Conservation (phyloP, 2,797 vertebrate genomes). For the Enteromius anoplus region DNA sequence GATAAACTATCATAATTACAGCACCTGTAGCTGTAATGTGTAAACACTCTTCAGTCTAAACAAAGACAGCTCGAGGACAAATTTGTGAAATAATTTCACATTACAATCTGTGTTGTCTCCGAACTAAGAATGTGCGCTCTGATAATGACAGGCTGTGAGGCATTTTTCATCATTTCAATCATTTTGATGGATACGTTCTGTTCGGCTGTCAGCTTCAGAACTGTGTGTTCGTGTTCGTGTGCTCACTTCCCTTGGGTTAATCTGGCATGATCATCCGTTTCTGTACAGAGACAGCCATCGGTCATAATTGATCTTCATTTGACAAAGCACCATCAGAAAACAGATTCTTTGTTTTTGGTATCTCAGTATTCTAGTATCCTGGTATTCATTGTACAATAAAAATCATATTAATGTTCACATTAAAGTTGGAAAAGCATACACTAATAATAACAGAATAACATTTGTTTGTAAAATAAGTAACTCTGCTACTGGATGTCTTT, state of each 20-base stretch:
- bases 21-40: background rate
- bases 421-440: background rate
- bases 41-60: conserved; percentile 20
- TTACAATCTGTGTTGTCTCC: conserved; percentile 11
- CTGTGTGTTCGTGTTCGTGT: conserved; percentile 24
- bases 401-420: background rate
- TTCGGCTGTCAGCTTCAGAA: conserved; percentile 3
- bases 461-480: background rate
- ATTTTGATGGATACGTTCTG: conserved; percentile 25
- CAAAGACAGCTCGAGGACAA: background rate
- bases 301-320: conserved; percentile 12
- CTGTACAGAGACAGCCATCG: conserved; percentile 1
- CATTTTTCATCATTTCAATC: conserved; percentile 39
- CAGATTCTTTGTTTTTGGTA: background rate
- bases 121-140: background rate
- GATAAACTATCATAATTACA: background rate
- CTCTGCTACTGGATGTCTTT: background rate
- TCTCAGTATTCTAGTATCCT: background rate
- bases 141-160: conserved; percentile 25
- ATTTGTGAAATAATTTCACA: background rate
- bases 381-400: background rate
- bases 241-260: conserved; percentile 29
- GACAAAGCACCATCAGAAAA: conserved; percentile 21
- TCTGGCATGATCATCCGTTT: background rate
- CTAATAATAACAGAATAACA: background rate